Evolutionary conservation across 2,888 invertebrate genomes (phyloP).

Genomic region (Hylaea fasciaria): DNA sequence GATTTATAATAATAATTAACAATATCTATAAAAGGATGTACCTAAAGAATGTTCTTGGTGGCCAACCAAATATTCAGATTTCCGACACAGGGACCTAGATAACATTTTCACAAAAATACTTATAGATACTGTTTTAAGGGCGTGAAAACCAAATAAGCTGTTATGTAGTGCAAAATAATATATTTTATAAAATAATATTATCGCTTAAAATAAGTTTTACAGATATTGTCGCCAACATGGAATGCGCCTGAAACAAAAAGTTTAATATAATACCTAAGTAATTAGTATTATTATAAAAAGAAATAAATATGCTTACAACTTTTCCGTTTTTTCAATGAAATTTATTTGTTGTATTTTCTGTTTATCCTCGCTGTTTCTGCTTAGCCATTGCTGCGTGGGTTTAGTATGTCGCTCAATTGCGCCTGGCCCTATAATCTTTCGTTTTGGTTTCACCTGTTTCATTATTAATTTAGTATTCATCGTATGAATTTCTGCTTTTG

Average conservation of each 20-base stretch:
- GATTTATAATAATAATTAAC: no score
- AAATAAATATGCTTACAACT: constrained; percentile 55
- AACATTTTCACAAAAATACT: no score
- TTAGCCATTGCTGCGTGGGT: constrained; percentile 67
- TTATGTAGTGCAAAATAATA: no score
- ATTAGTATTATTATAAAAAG: not conserved
- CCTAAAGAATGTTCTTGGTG: no score
- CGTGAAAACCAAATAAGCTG: no score
- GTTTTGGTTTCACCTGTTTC: constrained; percentile 1
- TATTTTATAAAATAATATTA: no score
- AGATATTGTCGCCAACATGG: constrained; percentile 56
- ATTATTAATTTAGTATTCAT: constrained; percentile 3
- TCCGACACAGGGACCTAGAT: no score
- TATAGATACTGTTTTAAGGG: no score
- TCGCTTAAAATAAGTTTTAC: not conserved
- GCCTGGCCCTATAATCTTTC: constrained; percentile 1
- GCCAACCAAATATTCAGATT: no score
- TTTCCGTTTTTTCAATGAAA: constrained; percentile 55
- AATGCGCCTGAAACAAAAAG: constrained; percentile 52
- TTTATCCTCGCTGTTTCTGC: constrained; percentile 45
- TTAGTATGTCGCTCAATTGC: constrained; percentile 38
- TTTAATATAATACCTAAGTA: not conserved
- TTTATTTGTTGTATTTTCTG: constrained; percentile 7
- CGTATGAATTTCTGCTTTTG: constrained; percentile 11
- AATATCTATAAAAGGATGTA: no score